Evolutionary conservation across 2,113 vertebrate species (phyloP).

Genomic region (Peucedramus taeniatus): DNA sequence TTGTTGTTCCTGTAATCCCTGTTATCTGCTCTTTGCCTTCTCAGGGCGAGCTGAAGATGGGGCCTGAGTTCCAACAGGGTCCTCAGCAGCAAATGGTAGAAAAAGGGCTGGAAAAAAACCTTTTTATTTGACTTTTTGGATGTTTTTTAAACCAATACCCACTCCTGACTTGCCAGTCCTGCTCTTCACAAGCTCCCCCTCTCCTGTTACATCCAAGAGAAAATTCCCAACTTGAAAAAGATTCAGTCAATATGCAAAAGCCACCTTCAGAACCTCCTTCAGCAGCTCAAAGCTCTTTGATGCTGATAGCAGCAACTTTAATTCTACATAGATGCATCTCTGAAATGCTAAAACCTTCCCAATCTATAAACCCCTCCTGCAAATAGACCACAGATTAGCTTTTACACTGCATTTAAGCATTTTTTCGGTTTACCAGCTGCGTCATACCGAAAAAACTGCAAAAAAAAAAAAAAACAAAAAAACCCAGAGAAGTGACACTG

Average conservation of each 20-base stretch:
- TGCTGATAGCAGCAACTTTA: background rate
- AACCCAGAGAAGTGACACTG: background rate
- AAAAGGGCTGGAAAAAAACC: background rate
- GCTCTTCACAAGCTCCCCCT: background rate
- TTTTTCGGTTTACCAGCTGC: background rate
- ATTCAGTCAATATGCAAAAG: conserved; percentile 10
- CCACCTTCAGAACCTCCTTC: background rate
- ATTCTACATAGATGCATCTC: background rate
- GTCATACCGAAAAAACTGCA: background rate
- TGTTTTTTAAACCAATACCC: background rate
- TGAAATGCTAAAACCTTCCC: background rate
- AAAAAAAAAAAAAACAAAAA: background rate
- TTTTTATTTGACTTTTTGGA: background rate
- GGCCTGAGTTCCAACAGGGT: background rate
- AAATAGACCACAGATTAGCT: background rate
- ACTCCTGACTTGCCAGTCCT: background rate
- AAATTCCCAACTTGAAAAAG: background rate
- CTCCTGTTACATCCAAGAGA: background rate
- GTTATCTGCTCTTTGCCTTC: background rate
- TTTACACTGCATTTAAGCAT: background rate
- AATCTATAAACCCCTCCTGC: background rate
- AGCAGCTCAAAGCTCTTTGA: conserved; percentile 38
- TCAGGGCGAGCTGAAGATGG: background rate
- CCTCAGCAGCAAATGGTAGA: background rate
- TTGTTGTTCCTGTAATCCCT: background rate